Evolutionary conservation across 1,140 invertebrate genomes (phyloP), one percentile per base, ranked within the genome.

Genomic region (Sarcophaga peregrina): DNA sequence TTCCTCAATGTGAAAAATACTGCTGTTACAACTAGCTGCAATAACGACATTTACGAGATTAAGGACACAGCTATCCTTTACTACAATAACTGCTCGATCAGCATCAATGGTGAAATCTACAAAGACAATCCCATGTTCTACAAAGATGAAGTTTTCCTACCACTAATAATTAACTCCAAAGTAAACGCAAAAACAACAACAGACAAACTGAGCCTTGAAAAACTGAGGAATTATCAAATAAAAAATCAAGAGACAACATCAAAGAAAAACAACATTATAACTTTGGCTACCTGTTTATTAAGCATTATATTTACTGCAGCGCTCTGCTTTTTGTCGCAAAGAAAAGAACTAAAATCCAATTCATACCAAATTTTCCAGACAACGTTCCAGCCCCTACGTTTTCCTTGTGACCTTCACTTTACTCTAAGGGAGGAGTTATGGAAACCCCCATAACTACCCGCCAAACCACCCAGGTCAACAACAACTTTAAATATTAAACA

Each of bases 391-490:
- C n/a, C 62, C 62, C 62, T 17, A 68, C n/a, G 17, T 17, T 6
- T 15, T 20, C 9, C 8, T 68, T 68, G 62, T 68, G 62, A 3
- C 62, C 62, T 15, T 6, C 62, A 20, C 62, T 68, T 20, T 6
- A 68, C 62, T 20, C 6, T 68, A 68, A 68, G 62, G 62, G 62
- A 54, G 62, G 62, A 68, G 62, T 68, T 68, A 68, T n/a, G 62
- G 50, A 50, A 50, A 50, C 48, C 48, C 6, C 48, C 48, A 10
- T 10, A 50, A 8, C 48, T 10, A 8, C 48, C 48, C 10, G 10
- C 48, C 6, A 6, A 50, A 50, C 48, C 48, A 50, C 48, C 48
- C 6, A 50, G 6, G 10, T 8, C 6, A 50, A 10, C 48, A 50
- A 6, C 48, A 50, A 50, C 6, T 8, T 10, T 50, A 50, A 50